Conservation (phyloP, 2,888 invertebrate genomes). For the Sceliomorpha sp. region DNA sequence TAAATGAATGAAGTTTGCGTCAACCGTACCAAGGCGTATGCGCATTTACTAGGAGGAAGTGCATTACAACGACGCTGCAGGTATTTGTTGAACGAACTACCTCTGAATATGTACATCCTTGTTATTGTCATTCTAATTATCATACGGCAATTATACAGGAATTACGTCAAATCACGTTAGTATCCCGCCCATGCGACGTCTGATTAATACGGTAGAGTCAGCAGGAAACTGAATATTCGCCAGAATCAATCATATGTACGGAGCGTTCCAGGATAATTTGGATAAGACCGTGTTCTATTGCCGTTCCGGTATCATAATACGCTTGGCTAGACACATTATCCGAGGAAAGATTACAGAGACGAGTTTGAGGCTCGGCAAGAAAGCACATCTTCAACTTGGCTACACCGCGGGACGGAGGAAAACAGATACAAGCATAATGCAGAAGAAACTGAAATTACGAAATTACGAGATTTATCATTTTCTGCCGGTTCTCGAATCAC, state of each 20-base stretch:
- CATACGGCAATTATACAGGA: constrained; percentile 55
- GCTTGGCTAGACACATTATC: constrained; percentile 47
- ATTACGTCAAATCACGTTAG: constrained; percentile 53
- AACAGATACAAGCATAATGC: too few relatives aligned
- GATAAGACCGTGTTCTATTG: constrained; percentile 50
- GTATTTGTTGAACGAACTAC: constrained; percentile 47
- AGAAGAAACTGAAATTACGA: too few relatives aligned
- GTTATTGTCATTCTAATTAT: constrained; percentile 57
- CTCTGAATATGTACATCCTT: constrained; percentile 50
- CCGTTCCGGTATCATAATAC: constrained; percentile 51
- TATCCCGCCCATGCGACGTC: constrained; percentile 54
- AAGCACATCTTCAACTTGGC: constrained; percentile 34
- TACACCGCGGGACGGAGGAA: constrained; percentile 23
- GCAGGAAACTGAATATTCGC: constrained; percentile 58
- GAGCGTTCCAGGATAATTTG: constrained; percentile 51
- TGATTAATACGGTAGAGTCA: constrained; percentile 62
- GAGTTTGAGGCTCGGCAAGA: constrained; percentile 37
- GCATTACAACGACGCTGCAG: constrained; percentile 46
- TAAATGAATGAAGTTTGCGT: too few relatives aligned
- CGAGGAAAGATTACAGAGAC: constrained; percentile 47
- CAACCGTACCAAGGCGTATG: too few relatives aligned
- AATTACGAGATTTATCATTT: too few relatives aligned
- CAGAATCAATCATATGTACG: constrained; percentile 64
- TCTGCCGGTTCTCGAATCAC: too few relatives aligned
- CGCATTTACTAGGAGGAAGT: too few relatives aligned